These are phyloP conservation scores for Macrostomum cliftonense DNA, from an alignment of 2,888 invertebrate species.

Conservation along the genomic window DNA sequence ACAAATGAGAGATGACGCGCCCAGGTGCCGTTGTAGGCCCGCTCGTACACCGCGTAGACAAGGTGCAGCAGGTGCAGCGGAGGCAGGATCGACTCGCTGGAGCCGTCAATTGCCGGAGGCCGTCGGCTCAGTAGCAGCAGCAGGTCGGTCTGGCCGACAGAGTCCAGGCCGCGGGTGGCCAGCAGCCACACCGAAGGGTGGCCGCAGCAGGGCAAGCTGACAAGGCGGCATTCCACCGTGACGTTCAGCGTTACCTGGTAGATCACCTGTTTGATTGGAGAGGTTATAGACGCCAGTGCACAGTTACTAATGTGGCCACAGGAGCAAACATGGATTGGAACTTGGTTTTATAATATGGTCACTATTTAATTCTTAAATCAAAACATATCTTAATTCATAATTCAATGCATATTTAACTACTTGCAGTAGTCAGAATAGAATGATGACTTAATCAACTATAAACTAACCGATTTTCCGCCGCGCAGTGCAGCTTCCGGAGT, in stretches of 20 bases:
- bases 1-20: background rate
- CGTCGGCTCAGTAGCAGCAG: conserved; percentile 52
- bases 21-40: conserved; percentile 22
- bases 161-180: conserved; percentile 54
- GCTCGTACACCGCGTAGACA: conserved; percentile 51
- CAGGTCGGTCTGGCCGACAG: conserved; percentile 64
- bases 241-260: background rate
- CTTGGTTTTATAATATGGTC: too few species aligned
- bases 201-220: conserved; percentile 7
- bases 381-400: too few species aligned
- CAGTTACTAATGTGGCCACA: background rate
- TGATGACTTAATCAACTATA: too few species aligned
- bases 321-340: background rate
- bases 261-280: background rate
- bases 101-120: conserved; percentile 29
- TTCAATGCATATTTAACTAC: too few species aligned
- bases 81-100: conserved; percentile 41
- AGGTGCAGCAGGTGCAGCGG: conserved; percentile 58
- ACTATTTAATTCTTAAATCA: too few species aligned
- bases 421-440: too few species aligned
- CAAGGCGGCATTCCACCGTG: background rate
- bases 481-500: too few species aligned
- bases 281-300: background rate
- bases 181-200: conserved; percentile 47
- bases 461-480: background rate